Base-by-base conservation (phyloP, 2,888 invertebrate species). In the Itoplectis maculator region DNA sequence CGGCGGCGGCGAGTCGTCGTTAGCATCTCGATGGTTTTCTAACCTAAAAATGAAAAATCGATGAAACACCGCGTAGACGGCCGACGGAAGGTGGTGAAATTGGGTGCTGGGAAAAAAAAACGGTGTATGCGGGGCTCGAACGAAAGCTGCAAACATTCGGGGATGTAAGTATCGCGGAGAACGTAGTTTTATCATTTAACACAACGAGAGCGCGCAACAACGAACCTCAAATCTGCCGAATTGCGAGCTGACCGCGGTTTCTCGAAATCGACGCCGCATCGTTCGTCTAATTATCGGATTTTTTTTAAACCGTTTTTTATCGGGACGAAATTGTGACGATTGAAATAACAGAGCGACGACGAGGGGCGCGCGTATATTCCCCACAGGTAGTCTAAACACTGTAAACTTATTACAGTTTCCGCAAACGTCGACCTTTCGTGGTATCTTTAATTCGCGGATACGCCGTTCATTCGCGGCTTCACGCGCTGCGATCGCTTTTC, bases 11-110 rank as follows among this genome's bases (percentile, higher is more conserved):
- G n/a, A n/a, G n/a, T n/a, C n/a, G 20, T 18, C 37, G n/a, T 13
- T 49, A 47, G 20, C 59, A 74, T 74, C 23, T 69, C 18, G 37
- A 18, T 1, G 51, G 7, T 29, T 11, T 40, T 37, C 37, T 61
- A 61, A 61, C 61, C 61, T 61, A 65, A 23, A 35, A 65, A 45
- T 65, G 45, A 6, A 7, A 42, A 42, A 42, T 42, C 65, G 45
- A 65, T 23, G 13, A 65, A 20, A 65, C 20, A 5, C n/a, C n/a
- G n/a, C 18, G 37, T n/a, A 35, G n/a, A 35, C 0, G 15, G 15
- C 3, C 0, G 35, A n/a, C 5, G 6, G 2, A n/a, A 59, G n/a
- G 0, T 15, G 13, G 56, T n/a, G 5, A 2, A 59, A 59, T 29
- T 35, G 5, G 5, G 0, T 2, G 11, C n/a, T n/a, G n/a, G n/a